Conservation (phyloP, 2,113 vertebrate genomes). For the Petromus typicus region DNA sequence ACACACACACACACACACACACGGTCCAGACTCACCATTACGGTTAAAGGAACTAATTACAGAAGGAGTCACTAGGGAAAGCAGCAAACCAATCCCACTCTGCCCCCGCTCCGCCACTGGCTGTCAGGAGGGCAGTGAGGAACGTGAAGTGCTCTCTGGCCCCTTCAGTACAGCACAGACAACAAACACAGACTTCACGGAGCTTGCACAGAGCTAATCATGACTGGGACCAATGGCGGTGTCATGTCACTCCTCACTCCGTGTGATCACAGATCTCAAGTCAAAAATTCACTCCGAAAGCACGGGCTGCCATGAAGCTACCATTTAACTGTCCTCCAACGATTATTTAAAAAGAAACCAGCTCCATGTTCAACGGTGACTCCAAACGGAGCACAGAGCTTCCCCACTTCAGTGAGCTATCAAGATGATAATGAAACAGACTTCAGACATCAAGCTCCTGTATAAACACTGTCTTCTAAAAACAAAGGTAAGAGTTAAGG, state of each 20-base stretch:
- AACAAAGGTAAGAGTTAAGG: not conserved
- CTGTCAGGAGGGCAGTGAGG: not conserved
- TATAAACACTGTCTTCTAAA: not conserved
- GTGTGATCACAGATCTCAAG: not conserved
- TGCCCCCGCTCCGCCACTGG: not conserved
- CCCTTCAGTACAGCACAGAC: not conserved
- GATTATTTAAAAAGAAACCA: not conserved
- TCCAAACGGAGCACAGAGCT: not conserved
- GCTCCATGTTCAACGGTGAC: not conserved
- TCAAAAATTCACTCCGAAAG: constrained; percentile 29
- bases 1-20: not conserved
- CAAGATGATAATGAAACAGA: not conserved
- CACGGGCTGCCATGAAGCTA: not conserved
- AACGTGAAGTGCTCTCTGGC: not conserved
- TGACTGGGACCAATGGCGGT: too few species aligned
- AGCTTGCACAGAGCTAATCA: not conserved
- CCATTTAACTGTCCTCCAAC: not conserved
- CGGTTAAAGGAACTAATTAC: not conserved
- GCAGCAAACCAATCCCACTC: not conserved
- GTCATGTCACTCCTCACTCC: not conserved
- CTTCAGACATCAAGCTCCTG: not conserved
- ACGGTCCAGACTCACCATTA: not conserved
- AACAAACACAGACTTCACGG: not conserved
- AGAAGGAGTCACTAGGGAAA: not conserved
- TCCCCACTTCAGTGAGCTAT: not conserved